A percentile compares a stretch with the other conserved stretches of the same genome.
phyloP scores from a whole-genome alignment of 1,140 invertebrate species.

The Trinorchestia longiramus region DNA sequence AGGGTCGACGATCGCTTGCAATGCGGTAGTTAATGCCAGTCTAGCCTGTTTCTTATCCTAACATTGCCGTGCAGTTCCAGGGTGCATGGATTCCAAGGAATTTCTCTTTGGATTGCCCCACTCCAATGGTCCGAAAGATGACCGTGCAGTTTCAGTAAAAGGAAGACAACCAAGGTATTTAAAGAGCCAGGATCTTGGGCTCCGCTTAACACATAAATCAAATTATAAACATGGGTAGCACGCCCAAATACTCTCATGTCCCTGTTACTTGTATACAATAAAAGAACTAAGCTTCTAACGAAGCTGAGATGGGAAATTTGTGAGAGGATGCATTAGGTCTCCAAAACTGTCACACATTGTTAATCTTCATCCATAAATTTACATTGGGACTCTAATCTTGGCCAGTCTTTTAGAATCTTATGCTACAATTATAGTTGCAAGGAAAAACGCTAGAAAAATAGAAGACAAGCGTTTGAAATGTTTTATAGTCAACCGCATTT shows the following conservation, averaged over 20 bases:
- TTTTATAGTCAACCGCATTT: not conserved
- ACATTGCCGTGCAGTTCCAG: not conserved
- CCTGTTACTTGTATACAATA: no score
- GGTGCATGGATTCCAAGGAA: not conserved
- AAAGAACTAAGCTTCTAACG: no score
- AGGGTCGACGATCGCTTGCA: not conserved
- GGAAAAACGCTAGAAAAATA: not conserved
- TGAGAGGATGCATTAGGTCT: not conserved
- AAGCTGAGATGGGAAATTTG: not conserved
- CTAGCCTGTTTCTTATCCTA: not conserved
- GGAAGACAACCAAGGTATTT: not conserved
- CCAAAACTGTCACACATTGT: not conserved
- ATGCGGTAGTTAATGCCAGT: not conserved
- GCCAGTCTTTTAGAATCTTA: not conserved
- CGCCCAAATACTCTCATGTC: not conserved
- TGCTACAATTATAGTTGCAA: not conserved
- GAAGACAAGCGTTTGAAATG: not conserved
- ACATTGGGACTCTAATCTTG: not conserved
- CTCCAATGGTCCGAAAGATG: not conserved
- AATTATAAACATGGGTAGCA: not conserved
- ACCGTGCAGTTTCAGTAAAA: not conserved
- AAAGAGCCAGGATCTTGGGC: not conserved
- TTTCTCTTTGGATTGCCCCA: not conserved
- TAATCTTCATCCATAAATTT: not conserved
- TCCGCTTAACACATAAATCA: not conserved